A percentile compares a stretch with the other conserved stretches of the same genome.
Conservation (phyloP, 2,113 vertebrate genomes). For the Solea senegalensis region DNA sequence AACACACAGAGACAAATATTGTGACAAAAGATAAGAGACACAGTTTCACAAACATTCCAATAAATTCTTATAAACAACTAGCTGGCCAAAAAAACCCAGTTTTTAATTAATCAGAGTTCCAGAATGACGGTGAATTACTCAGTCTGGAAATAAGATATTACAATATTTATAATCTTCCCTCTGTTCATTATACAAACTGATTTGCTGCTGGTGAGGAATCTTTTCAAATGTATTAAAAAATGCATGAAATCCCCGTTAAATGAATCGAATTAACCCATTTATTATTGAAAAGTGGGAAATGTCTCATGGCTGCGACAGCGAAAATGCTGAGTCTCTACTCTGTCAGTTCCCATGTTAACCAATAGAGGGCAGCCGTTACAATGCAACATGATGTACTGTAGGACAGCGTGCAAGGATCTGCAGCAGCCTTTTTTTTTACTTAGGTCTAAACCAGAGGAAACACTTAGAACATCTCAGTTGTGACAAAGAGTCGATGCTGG, state of each 20-base stretch:
- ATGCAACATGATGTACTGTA: constrained; percentile 20
- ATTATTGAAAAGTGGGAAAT: not conserved
- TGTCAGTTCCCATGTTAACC: constrained; percentile 20
- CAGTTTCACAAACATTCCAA: not conserved
- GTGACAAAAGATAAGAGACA: no score
- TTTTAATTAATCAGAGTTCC: constrained; percentile 37
- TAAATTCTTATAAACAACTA: not conserved
- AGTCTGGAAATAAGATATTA: constrained; percentile 12
- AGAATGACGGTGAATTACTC: constrained; percentile 24
- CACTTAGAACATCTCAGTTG: not conserved
- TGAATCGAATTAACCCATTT: constrained; percentile 1
- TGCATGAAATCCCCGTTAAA: not conserved
- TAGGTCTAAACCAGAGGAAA: not conserved
- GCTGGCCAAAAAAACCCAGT: constrained; percentile 22
- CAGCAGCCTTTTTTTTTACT: not conserved
- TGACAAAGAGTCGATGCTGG: not conserved
- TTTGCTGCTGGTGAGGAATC: constrained; percentile 1
- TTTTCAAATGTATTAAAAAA: not conserved
- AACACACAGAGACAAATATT: no score
- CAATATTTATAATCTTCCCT: constrained; percentile 37
- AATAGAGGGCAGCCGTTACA: constrained; percentile 72
- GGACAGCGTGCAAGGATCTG: not conserved
- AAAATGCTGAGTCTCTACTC: not conserved
- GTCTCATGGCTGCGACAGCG: not conserved
- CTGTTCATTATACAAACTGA: constrained; percentile 15